Conservation (phyloP, 2,113 vertebrate species). For the Megaceryle torquata region DNA sequence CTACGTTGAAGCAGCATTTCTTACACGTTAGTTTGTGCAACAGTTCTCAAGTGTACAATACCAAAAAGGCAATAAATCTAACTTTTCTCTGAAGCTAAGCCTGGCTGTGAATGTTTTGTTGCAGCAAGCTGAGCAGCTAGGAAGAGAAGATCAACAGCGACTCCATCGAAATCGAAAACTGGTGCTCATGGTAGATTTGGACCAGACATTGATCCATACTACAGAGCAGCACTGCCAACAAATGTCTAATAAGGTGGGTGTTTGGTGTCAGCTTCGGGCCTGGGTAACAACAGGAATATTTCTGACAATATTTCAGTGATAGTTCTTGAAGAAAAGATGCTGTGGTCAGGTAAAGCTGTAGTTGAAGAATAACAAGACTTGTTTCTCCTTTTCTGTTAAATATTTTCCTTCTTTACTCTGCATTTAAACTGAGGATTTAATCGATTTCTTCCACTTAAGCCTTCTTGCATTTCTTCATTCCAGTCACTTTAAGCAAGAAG, state of each 20-base stretch:
- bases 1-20: background rate
- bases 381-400: background rate
- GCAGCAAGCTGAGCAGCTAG: conserved; percentile 94
- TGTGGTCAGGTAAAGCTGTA: background rate
- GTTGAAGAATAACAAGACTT: background rate
- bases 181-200: conserved; percentile 97
- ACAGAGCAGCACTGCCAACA: conserved; percentile 93
- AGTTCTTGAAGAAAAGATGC: background rate
- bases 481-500: background rate
- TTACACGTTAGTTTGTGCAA: background rate
- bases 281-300: background rate
- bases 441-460: background rate
- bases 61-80: background rate
- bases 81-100: background rate
- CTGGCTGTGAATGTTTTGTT: background rate
- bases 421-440: fast-evolving
- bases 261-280: background rate
- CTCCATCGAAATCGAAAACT: conserved; percentile 91
- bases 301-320: background rate
- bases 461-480: background rate
- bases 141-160: conserved; percentile 91
- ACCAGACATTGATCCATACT: conserved; percentile 97
- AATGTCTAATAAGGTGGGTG: conserved; percentile 90
- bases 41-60: background rate
- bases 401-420: background rate